Evolutionary conservation across 1,140 invertebrate genomes (phyloP), one percentile per base, ranked within the genome.

Genomic region (Hyphantria cunea): DNA sequence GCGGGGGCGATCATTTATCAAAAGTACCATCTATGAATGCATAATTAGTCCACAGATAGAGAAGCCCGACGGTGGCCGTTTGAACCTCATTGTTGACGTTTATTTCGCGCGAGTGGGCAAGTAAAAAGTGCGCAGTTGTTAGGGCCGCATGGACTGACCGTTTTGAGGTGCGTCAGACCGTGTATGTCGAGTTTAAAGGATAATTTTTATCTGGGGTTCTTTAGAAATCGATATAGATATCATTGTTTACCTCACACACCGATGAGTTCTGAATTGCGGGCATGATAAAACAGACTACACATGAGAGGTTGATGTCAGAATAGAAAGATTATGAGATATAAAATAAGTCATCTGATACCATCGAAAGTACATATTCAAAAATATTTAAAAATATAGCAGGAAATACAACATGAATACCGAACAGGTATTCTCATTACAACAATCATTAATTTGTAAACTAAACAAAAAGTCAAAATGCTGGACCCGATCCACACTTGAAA

Each of bases 361-460:
- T 25, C 2, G 17, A 25, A 25, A 25, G 5, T 25, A 25, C 17
- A 25, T 25, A 25, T 25, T 25, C 5, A 25, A 25, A 25, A 25
- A 25, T 25, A 5, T 25, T 25, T 25, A 25, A 25, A 25, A 25
- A 25, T 1, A 25, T 25, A 25, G 17, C 17, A 39, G 37, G n/a
- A 42, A 47, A 37, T 17, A 17, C 13, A 9, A 42, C 17, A 17
- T 56, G 49, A 75, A 78, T 64, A 75, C 62, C 66, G 68, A 77
- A 80, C 66, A 78, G 60, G n/a, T 58, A 53, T 71, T 68, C 45
- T 61, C 34, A 72, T 63, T 72, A 54, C 71, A 78, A 87, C 84
- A 89, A 85, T 86, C 75, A 72, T 77, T 85, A 87, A 84, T 78
- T 84, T 78, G 80, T 85, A 79, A 79, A 69, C 58, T 77, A 81